Conservation (phyloP, 2,113 vertebrate genomes). For the Todiramphus saurophagus region DNA sequence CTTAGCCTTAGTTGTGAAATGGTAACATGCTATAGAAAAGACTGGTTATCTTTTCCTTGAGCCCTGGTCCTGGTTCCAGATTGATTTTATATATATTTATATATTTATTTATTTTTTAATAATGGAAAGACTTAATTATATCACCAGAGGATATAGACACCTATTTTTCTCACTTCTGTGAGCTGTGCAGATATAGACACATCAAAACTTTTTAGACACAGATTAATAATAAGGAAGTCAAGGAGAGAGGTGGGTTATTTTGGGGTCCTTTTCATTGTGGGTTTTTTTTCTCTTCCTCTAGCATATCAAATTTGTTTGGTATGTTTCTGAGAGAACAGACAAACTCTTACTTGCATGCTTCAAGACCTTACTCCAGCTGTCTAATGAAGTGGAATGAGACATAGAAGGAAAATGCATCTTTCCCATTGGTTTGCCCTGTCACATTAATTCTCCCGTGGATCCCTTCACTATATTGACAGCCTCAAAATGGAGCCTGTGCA, state of each 20-base stretch:
- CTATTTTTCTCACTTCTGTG: background rate
- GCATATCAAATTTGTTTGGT: constrained; percentile 7
- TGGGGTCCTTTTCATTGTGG: background rate
- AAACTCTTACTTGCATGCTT: constrained; percentile 18
- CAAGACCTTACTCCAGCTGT: constrained; percentile 16
- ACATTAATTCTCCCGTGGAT: constrained; percentile 33
- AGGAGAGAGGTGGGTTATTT: background rate
- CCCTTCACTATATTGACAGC: background rate
- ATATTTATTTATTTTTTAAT: background rate
- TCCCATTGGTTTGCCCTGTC: background rate
- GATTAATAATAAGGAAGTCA: background rate
- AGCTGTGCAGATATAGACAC: background rate
- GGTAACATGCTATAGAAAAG: background rate
- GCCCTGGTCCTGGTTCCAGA: background rate
- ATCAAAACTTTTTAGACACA: background rate
- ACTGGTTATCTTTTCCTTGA: background rate
- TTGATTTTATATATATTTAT: no score
- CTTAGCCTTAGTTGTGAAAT: background rate
- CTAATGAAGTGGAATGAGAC: constrained; percentile 45
- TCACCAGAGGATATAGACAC: background rate
- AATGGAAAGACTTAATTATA: background rate
- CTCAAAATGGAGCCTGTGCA: background rate
- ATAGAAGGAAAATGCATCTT: constrained; percentile 36
- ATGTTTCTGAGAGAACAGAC: constrained; percentile 30
- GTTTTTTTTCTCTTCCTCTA: background rate